Base-by-base conservation (phyloP, 1,140 invertebrate species). In the Zelostemma sp. region DNA sequence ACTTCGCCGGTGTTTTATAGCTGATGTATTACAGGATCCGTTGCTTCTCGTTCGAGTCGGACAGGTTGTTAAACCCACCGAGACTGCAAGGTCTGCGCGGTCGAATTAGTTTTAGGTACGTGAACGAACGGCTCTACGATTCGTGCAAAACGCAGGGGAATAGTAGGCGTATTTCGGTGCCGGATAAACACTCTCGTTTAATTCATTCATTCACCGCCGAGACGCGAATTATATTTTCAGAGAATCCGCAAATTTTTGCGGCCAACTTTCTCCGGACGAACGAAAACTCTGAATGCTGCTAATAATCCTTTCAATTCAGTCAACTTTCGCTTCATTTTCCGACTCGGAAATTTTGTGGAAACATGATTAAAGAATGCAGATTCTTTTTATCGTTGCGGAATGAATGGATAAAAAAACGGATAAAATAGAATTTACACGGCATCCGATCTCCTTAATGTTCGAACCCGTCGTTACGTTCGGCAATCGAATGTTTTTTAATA, bases 71-170 rank as follows among this genome's bases (percentile, higher is more conserved):
- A 57, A 68, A 62, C 45, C 54, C 59, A 45, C 25, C 33, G 65
- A 58, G 65, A 62, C 59, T 67, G 47, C 14, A 35, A 58, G 60
- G 57, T 60, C 64, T 60, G 51, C 51, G 43, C 49, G 17, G 56
- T 57, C 31, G 64, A 68, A 68, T 68, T 68, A 68, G 58, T 62
- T 68, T 62, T 58, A 57, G 53, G 28, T 68, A 62, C 60, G 53
- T 63, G 51, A 56, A 59, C 57, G 43, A 28, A 38, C 48, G 43
- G n/a, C 38, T 50, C 18, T 43, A 54, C 47, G 19, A 56, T 40
- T 11, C 14, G 14, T 11, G 35, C 1, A 12, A 38, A 38, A 38
- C 35, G 35, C 16, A 38, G 0, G 31, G 45, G 51, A 55, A 45
- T 56, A 55, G 51, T 49, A 9, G 14, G 35, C 35, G 35, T 12